Evolutionary conservation across 1,140 invertebrate genomes (phyloP), one percentile per base, ranked within the genome.

Genomic region (Lerema accius): DNA sequence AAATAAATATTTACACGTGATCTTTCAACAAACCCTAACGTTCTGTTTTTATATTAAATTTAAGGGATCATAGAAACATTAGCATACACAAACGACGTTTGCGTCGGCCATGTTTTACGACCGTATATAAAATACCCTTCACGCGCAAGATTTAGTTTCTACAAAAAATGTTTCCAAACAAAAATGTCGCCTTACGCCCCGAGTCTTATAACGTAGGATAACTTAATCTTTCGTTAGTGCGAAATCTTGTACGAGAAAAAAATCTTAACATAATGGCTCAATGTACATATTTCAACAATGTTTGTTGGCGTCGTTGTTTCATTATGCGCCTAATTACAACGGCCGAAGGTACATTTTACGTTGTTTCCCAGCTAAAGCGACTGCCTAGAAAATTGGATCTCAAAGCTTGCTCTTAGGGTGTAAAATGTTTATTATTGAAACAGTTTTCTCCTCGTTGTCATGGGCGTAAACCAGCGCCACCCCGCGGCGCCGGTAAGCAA

Each of bases 251-350:
- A 62, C 32, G 14, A 69, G 19, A 56, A 73, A 32, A 55, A 17
- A 62, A 65, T 73, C 58, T 35, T 76, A 63, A 60, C 43, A 17
- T 40, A 32, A 35, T 59, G 35, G 14, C 14, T 15, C 26, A 71
- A 60, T 35, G 62, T 72, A 63, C 28, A 66, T 67, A 67, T 71
- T 81, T 68, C 63, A 67, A 62, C 35, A 53, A 32, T 46, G 16
- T 65, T 60, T 26, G 28, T 32, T 9, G 28, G 19, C 53, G 53
- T 40, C 39, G 39, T 75, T 80, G 67, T 78, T 80, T 78, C 72
- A 78, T 76, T 78, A 71, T 76, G 63, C 65, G 72, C 71, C 70
- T 78, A 85, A 82, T 82, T 79, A 78, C 74, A 63, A 58, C 58
- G 42, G 69, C 70, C 63, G 63, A 82, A 85, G 76, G 74, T 73